Conservation (phyloP, 2,113 vertebrate species). For the Empidonax traillii region DNA sequence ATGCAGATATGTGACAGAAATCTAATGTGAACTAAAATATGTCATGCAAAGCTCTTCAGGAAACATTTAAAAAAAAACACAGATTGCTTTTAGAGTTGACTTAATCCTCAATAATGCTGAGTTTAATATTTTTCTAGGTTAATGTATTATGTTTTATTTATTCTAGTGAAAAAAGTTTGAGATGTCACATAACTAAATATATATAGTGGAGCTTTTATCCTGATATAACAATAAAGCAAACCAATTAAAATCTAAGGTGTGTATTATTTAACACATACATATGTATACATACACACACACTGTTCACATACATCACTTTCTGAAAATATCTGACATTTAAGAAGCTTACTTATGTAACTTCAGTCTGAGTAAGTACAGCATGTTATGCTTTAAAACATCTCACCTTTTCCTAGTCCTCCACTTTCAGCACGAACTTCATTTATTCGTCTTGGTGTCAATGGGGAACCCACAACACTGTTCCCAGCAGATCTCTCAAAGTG, state of each 20-base stretch:
- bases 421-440: constrained; percentile 75
- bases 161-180: background rate
- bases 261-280: background rate
- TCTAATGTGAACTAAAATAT: background rate
- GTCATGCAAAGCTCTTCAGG: background rate
- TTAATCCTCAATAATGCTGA: background rate
- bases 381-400: background rate
- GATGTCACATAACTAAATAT: background rate
- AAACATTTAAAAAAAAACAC: background rate
- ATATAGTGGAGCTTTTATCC: background rate
- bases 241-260: rapidly evolving
- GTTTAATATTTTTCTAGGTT: background rate
- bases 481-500: constrained; percentile 80
- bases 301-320: background rate
- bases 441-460: constrained; percentile 71
- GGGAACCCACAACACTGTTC: constrained; percentile 54
- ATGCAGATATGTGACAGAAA: background rate
- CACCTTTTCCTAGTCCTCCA: constrained; percentile 73
- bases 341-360: background rate
- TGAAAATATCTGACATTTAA: background rate
- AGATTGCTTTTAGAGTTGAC: background rate
- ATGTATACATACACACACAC: rapidly evolving
- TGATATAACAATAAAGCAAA: background rate
- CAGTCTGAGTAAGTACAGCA: background rate
- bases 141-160: background rate